phyloP scores from a whole-genome alignment of 2,888 invertebrate species.

The Lymantria dispar region DNA sequence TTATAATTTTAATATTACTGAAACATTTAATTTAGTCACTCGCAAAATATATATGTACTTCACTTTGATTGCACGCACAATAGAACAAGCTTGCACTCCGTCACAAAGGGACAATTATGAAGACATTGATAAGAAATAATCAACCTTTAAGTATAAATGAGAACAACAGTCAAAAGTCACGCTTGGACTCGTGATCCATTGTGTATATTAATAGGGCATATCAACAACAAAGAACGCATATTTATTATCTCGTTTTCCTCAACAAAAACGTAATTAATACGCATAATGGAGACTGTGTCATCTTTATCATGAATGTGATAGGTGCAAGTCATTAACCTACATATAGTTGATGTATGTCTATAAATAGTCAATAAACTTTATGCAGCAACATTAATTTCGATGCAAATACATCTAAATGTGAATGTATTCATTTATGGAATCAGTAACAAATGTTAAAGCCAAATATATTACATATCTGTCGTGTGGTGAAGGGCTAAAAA shows the following conservation, averaged over 20 bases:
- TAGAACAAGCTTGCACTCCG: no score
- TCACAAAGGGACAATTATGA: background rate
- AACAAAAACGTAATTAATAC: constrained; percentile 1
- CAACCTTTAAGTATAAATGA: constrained; percentile 12
- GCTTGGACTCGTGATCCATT: constrained; percentile 17
- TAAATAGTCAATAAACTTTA: constrained; percentile 20
- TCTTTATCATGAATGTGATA: constrained; percentile 20
- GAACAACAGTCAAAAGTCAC: constrained; percentile 22
- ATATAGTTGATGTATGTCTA: constrained; percentile 22
- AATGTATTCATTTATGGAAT: background rate
- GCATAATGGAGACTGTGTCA: constrained; percentile 18
- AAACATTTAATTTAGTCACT: no score
- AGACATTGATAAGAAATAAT: background rate
- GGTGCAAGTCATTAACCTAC: constrained; percentile 32
- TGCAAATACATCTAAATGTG: background rate
- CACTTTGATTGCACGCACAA: no score
- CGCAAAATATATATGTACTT: no score
- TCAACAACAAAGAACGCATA: background rate
- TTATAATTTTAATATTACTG: no score
- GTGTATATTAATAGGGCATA: constrained; percentile 1
- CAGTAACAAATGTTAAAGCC: no score
- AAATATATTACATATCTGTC: no score
- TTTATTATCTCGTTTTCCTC: no score
- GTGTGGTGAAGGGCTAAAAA: no score
- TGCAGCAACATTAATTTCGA: background rate